Percentiles rank a stretch among this genome's conserved stretches.
These are phyloP conservation scores for Portevinia maculata DNA, from an alignment of 2,888 invertebrate genomes.

Conservation along the genomic window DNA sequence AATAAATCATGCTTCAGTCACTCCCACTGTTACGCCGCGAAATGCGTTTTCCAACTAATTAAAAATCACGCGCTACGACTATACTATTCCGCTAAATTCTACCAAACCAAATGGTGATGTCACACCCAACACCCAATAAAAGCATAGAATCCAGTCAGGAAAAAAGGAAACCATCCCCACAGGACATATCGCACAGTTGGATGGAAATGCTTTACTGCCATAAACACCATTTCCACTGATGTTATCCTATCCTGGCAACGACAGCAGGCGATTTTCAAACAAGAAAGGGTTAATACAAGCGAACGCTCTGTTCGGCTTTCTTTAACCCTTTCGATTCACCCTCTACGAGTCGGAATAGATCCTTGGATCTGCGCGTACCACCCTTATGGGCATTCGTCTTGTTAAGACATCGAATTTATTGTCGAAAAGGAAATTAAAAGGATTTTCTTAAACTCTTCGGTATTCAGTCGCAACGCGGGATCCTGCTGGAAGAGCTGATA, in stretches of 20 bases:
- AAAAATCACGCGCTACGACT: constrained; percentile 69
- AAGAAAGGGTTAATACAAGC: constrained; percentile 60
- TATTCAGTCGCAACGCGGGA: constrained; percentile 30
- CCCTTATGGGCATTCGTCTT: constrained; percentile 72
- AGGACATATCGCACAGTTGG: constrained; percentile 60
- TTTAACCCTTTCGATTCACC: constrained; percentile 46
- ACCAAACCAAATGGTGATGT: constrained; percentile 59
- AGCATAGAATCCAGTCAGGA: constrained; percentile 2
- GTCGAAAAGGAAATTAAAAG: constrained; percentile 80
- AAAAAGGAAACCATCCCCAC: constrained; percentile 53
- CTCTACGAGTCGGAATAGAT: constrained; percentile 33
- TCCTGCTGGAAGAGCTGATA: constrained; percentile 9
- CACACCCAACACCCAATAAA: constrained; percentile 60
- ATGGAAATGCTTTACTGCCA: constrained; percentile 60
- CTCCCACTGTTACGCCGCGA: constrained; percentile 54
- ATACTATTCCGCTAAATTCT: constrained; percentile 38
- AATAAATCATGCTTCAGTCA: constrained; percentile 70
- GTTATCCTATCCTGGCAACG: constrained; percentile 69
- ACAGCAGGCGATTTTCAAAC: constrained; percentile 53
- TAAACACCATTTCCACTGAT: constrained; percentile 70
- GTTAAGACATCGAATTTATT: constrained; percentile 76
- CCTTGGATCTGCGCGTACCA: constrained; percentile 40
- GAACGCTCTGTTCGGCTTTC: not conserved
- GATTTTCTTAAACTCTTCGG: constrained; percentile 74
- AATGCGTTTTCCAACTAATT: constrained; percentile 72